Base-by-base conservation (phyloP, 2,888 invertebrate species). In the Dolichopus griseipennis region DNA sequence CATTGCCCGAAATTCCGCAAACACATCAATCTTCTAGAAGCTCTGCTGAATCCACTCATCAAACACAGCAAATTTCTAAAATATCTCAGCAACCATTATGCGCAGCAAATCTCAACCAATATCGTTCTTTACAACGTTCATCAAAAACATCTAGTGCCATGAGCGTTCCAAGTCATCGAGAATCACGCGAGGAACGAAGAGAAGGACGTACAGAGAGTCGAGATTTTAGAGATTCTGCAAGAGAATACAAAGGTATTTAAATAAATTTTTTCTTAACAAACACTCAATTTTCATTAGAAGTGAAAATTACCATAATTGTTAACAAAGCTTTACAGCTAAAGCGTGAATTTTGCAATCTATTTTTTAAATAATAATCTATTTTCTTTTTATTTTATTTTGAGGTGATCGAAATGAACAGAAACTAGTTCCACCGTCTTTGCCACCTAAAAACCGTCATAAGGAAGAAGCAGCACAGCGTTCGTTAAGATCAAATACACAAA, bases 101-200 rank as follows among this genome's bases (percentile, higher is more conserved):
- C 68, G 81, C 80, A 6, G 79, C 82, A 64, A 81, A 85, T 67
- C 76, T 86, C 8, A 79, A 81, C 52, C 86, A 87, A 73, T 87
- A 87, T 76, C 83, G 87, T 64, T 86, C 86, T 33, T 77, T 86
- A 65, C 86, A 86, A 74, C 81, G 86, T 0, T 86, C 86, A 0
- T 76, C 79, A 43, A 72, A 76, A 15, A 61, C 61, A 61, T 22
- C 63, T 22, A 33, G 64, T 18, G 34, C 27, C 34, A 33, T 33
- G 22, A 62, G 62, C 3, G 62, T 22, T 20, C 22, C 62, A 8
- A 33, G 64, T 18, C 18, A 52, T 52, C 15, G 52, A 6, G 52
- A 52, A 18, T 2, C 52, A 15, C 15, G 52, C 6, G 52, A 52
- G 5, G 64, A 64, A 6, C 33, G 33, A 6, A 15, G 64, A n/a